Percentiles rank a stretch among this genome's conserved stretches.
Evolutionary conservation across 2,113 vertebrate species (phyloP).

Genomic region (Etheostoma cragini): DNA sequence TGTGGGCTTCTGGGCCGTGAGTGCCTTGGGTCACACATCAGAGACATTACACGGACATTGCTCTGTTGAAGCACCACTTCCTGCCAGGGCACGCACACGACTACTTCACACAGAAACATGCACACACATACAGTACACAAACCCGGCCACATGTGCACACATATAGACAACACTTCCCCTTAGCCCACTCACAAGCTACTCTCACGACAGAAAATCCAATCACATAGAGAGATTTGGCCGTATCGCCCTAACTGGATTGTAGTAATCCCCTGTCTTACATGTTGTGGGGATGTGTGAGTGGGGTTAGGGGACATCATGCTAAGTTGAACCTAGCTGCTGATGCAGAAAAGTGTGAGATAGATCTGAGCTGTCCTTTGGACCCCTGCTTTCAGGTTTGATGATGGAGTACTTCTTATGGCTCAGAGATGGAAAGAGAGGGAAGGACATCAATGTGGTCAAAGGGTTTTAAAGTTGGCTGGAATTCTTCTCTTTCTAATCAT

Average conservation of each 20-base stretch:
- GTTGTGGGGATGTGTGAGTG: slow-evolving; percentile 78
- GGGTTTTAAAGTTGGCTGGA: slow-evolving; percentile 23
- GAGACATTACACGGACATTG: slow-evolving; percentile 67
- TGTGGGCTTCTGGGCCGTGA: slow-evolving; percentile 57
- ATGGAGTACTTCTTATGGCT: slow-evolving; percentile 52
- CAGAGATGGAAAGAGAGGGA: slow-evolving; percentile 28
- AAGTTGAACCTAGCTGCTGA: slow-evolving; percentile 74
- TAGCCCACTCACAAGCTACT: slow-evolving; percentile 57
- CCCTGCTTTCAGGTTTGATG: slow-evolving; percentile 67
- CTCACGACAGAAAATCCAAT: slow-evolving; percentile 77
- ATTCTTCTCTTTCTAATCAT: slow-evolving; percentile 14
- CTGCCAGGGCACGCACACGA: slow-evolving; percentile 16
- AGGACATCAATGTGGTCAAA: slow-evolving; percentile 15
- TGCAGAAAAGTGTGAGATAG: slow-evolving; percentile 65
- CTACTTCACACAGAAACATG: slow-evolving; percentile 43
- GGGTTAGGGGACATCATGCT: slow-evolving; percentile 77
- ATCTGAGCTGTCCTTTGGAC: slow-evolving; percentile 71
- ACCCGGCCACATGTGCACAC: slow-evolving; percentile 22
- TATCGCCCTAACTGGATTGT: slow-evolving; percentile 84
- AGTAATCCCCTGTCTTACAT: slow-evolving; percentile 82
- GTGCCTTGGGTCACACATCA: slow-evolving; percentile 70
- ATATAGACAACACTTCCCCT: slow-evolving; percentile 40
- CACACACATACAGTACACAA: slow-evolving; percentile 11
- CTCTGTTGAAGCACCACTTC: slow-evolving; percentile 59
- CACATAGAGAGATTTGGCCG: slow-evolving; percentile 78